Base-by-base conservation (phyloP, 2,113 vertebrate genomes). In the Hypomesus transpacificus region DNA sequence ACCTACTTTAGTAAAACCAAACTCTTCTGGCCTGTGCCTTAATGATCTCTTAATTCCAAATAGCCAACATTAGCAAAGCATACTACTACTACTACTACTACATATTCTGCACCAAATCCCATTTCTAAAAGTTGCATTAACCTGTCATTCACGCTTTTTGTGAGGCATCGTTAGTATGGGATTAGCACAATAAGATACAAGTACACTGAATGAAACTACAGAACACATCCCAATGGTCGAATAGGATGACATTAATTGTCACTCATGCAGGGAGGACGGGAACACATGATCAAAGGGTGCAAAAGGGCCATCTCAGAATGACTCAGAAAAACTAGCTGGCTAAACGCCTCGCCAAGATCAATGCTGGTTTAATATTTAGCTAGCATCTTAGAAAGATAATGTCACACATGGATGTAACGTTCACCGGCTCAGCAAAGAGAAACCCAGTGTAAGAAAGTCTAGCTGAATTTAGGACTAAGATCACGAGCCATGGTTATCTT, bases 291-390 rank as follows among this genome's bases (percentile, higher is more conserved):
- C 54, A n/a, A 16, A 34, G 14, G 3, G 20, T 18, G 17, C 26
- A 59, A 50, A 69, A 60, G 1, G 13, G 28, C 53, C 56, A 18
- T 59, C 54, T 56, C 54, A 69, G 28, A 59, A 59, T 59, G 31
- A 56, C 21, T 31, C 24, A 56, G 21, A 53, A 52, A 28, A 28
- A 14, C 63, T 28, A 63, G 34, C 34, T 46, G 50, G 34, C 5
- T 66, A 59, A 59, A 20, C 5, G n/a, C 60, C n/a, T 59, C 14
- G 16, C 6, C 34, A 34, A 14, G 31, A 50, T 50, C 56, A 17
- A 14, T 31, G 9, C 31, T 60, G 34, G 68, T 69, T 34, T 69
- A 69, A 50, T 60, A 17, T 69, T 69, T 46, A 26, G 1, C 31
- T 46, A 26, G 1, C 31, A n/a, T 20, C 24, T 57, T 20, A 22